Conservation (phyloP, 2,113 vertebrate species). For the Hassar affinis region DNA sequence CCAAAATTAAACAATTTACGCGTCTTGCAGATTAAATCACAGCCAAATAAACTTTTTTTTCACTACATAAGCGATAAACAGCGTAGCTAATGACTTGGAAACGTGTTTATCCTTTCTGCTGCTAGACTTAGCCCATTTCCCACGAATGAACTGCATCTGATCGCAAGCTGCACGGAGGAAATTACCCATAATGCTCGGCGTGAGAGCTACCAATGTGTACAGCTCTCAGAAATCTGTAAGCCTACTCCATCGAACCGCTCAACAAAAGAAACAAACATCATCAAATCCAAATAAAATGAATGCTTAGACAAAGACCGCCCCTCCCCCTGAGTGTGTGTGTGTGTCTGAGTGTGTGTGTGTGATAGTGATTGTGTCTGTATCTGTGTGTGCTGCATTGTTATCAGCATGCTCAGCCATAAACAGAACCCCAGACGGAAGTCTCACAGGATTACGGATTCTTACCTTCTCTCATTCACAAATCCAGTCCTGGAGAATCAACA, state of each 20-base stretch:
- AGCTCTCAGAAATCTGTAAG: conserved; percentile 10
- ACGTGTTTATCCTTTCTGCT: not conserved
- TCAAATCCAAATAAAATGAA: not conserved
- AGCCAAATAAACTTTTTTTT: not conserved
- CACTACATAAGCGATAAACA: not conserved
- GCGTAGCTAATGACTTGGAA: not conserved
- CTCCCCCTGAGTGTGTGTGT: not conserved
- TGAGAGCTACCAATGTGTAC: not conserved
- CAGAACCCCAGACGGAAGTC: conserved; percentile 29
- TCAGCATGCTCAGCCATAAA: conserved; percentile 41
- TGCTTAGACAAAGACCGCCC: not conserved
- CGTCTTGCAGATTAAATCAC: not conserved
- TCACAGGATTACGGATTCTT: conserved; percentile 55
- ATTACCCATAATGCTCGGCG: not conserved
- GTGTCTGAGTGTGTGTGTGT: not conserved
- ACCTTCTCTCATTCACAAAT: conserved; percentile 72
- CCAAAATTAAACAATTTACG: not conserved
- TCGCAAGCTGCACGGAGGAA: not conserved
- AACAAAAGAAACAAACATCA: not conserved
- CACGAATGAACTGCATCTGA: conserved; percentile 8
- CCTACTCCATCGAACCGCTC: not conserved
- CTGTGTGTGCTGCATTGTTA: conserved; percentile 64
- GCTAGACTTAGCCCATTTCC: not conserved
- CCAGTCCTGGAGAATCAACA: conserved; percentile 14
- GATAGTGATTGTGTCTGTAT: no score